Percentiles rank a stretch among this genome's conserved stretches.
phyloP scores from a whole-genome alignment of 2,797 vertebrate species.

The Syngnathus rostellatus region DNA sequence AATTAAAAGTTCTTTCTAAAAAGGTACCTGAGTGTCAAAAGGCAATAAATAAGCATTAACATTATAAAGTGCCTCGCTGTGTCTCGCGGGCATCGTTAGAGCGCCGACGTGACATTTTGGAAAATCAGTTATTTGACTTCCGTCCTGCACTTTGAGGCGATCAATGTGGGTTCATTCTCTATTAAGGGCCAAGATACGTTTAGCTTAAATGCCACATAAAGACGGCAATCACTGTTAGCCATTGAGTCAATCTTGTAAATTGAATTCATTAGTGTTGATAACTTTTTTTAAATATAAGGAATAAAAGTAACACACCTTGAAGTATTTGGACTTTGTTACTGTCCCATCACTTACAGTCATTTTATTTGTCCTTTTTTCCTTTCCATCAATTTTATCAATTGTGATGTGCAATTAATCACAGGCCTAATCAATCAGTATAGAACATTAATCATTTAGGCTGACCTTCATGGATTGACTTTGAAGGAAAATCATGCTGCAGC shows the following conservation, averaged over 20 bases:
- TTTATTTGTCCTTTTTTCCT: not conserved
- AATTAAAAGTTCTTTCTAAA: not conserved
- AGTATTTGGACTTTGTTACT: not conserved
- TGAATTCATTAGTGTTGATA: not conserved
- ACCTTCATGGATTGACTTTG: slow-evolving; percentile 1
- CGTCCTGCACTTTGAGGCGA: not conserved
- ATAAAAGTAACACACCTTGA: not conserved
- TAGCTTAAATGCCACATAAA: slow-evolving; percentile 1
- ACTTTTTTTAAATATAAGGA: no score
- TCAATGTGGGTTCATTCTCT: not conserved
- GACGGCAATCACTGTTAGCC: not conserved
- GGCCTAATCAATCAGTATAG: not conserved
- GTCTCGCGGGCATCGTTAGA: slow-evolving; percentile 4
- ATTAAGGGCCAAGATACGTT: not conserved
- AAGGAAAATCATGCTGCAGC: not conserved
- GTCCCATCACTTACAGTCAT: not conserved
- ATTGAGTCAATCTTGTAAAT: not conserved
- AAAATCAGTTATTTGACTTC: not conserved
- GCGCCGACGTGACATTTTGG: not conserved
- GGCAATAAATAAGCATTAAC: slow-evolving; percentile 5
- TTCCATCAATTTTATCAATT: not conserved
- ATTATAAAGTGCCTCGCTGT: not conserved
- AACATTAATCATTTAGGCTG: not conserved
- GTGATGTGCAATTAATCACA: slow-evolving; percentile 5
- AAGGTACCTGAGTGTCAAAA: slow-evolving; percentile 3